Evolutionary conservation across 2,888 invertebrate genomes (phyloP), one percentile per base, ranked within the genome.

Genomic region (Patella ulyssiponensis): DNA sequence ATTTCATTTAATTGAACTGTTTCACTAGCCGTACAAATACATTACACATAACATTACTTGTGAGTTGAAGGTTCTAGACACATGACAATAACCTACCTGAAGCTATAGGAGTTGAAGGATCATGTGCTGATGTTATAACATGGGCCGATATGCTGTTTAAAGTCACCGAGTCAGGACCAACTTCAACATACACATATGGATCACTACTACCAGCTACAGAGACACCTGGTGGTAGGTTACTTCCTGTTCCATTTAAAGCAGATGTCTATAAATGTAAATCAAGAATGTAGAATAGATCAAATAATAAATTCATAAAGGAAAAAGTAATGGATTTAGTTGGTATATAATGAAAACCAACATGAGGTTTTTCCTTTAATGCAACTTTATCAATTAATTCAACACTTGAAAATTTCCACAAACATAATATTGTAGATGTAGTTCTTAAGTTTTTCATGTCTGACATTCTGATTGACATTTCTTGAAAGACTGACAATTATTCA

Each of bases 111-210:
- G 76, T 76, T 14, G 27, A 71, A 11, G 56, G 83, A 64, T 64
- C 23, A 9, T 64, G 64, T 20, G 77, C 74, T 20, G 84, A 78
- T 12, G 84, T 79, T 11, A 90, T 84, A 15, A 92, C 90, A 20
- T 92, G 91, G 73, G 92, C 91, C 76, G 92, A 92, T 54, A 93
- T 89, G 73, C 92, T 91, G 83, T 92, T 92, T 51, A 93, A 91
- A n/a, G 92, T 92, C 79, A 92, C 89, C 5, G 91, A 88, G 70
- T 91, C 90, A 17, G 93, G 92, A 0, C 92, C 91, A 71, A 93
- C 90, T 85, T 93, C 94, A 94, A 95, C 94, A 85, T 94, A 93
- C 80, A 94, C 93, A 85, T 85, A 82, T 73, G 90, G 86, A 82
- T 88, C 71, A 56, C 69, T 73, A 33, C 64, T 72, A 27, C 69